phyloP scores from a whole-genome alignment of 2,797 vertebrate genomes.

The Trachurus trachurus region DNA sequence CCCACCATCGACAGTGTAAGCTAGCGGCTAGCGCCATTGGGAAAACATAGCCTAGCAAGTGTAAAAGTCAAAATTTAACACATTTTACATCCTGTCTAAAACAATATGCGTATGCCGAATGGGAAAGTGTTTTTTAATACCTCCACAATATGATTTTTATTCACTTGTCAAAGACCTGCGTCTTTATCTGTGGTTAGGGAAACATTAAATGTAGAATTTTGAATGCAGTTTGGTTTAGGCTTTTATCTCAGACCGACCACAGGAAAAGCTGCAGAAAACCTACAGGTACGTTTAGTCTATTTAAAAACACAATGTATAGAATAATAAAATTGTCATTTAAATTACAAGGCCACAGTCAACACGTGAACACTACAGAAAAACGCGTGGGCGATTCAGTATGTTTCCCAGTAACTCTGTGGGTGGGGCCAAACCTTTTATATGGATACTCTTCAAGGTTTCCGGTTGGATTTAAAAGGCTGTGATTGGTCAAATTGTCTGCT shows the following conservation, averaged over 20 bases:
- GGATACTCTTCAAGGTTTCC: slow-evolving; percentile 13
- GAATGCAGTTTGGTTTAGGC: background rate
- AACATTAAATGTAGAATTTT: background rate
- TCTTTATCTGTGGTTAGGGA: rapidly evolving
- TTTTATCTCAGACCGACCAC: background rate
- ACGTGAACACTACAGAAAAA: background rate
- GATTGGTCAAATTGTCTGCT: slow-evolving; percentile 36
- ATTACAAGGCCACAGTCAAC: background rate
- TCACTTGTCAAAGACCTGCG: rapidly evolving
- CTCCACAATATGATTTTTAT: rapidly evolving
- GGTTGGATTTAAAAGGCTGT: background rate
- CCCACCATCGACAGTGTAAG: rapidly evolving
- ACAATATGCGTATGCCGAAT: background rate
- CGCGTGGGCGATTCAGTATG: slow-evolving; percentile 19
- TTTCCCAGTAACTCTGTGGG: slow-evolving; percentile 14
- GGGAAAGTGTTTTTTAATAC: rapidly evolving
- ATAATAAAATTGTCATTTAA: rapidly evolving
- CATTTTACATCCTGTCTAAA: background rate
- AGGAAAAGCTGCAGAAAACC: rapidly evolving
- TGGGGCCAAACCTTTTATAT: background rate
- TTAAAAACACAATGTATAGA: background rate
- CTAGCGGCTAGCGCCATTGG: too few relatives aligned
- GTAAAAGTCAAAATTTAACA: background rate
- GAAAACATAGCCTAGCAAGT: background rate
- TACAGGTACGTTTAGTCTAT: background rate